Conservation (phyloP, 2,888 invertebrate genomes). For the Tribolium freemani region DNA sequence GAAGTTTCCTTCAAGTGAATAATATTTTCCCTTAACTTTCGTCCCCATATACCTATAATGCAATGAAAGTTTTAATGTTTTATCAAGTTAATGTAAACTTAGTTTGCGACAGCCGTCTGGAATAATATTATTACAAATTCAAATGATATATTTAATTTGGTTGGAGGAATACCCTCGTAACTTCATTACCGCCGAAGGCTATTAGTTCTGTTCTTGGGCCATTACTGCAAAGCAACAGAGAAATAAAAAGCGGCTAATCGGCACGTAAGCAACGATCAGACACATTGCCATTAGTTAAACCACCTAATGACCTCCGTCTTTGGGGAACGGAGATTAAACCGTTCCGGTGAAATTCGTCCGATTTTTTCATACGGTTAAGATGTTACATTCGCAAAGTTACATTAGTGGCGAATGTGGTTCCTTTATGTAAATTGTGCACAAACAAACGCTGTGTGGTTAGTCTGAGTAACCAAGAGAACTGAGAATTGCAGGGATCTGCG, state of each 20-base stretch:
- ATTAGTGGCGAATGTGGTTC: conserved; percentile 51
- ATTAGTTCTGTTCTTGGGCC: neutral
- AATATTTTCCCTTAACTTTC: conserved; percentile 14
- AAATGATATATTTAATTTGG: conserved; percentile 9
- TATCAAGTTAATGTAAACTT: conserved; percentile 8
- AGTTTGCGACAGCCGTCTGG: conserved; percentile 2
- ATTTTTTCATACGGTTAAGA: conserved; percentile 15
- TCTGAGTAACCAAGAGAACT: conserved; percentile 57
- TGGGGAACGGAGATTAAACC: conserved; percentile 11
- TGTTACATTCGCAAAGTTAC: conserved; percentile 6
- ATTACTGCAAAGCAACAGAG: conserved; percentile 4
- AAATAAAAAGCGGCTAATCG: conserved; percentile 21
- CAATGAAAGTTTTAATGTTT: conserved; percentile 13
- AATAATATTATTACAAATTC: conserved; percentile 14
- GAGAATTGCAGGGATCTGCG: conserved; percentile 57
- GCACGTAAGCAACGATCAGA: conserved; percentile 22
- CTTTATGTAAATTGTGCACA: conserved; percentile 60
- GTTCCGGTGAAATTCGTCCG: conserved; percentile 1
- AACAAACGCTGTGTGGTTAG: conserved; percentile 57
- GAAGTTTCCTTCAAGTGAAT: conserved; percentile 1
- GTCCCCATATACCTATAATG: conserved; percentile 8
- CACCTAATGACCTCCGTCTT: conserved; percentile 18
- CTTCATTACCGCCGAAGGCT: neutral
- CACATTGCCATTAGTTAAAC: conserved; percentile 19
- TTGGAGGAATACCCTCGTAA: neutral